Percentiles rank a stretch among this genome's conserved stretches.
These are phyloP conservation scores for Tragopan temminckii DNA, from an alignment of 2,797 vertebrate species.

Conservation along the genomic window DNA sequence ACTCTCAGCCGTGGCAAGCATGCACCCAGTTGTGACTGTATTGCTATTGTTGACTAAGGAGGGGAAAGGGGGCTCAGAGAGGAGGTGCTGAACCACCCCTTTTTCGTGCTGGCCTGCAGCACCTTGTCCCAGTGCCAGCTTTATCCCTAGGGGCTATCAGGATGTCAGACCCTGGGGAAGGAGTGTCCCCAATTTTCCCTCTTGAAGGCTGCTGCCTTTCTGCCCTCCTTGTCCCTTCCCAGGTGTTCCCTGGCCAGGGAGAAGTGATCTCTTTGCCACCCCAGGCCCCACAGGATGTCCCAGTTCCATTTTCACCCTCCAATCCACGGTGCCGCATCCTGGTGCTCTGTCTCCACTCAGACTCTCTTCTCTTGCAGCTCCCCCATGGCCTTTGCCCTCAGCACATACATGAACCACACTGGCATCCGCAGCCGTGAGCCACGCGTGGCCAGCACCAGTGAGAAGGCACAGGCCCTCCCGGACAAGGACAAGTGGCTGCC, in stretches of 20 bases:
- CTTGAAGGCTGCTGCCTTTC: neutral
- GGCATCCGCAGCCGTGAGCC: slow-evolving; percentile 90
- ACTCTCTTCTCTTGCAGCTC: slow-evolving; percentile 77
- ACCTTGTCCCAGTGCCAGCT: fast-evolving
- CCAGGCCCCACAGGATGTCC: fast-evolving
- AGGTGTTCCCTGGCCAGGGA: neutral
- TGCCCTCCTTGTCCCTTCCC: neutral
- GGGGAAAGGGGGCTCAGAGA: neutral
- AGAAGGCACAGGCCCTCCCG: slow-evolving; percentile 77
- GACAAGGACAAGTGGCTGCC: slow-evolving; percentile 95
- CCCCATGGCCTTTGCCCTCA: slow-evolving; percentile 90
- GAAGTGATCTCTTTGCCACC: too few relatives aligned
- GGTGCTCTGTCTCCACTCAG: neutral
- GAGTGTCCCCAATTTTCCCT: neutral
- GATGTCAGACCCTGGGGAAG: neutral
- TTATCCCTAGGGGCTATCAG: fast-evolving
- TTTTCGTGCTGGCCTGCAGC: fast-evolving
- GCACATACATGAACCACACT: slow-evolving; percentile 88
- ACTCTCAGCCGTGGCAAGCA: fast-evolving
- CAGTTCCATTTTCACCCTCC: fast-evolving
- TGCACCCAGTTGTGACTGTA: fast-evolving
- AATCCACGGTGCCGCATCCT: too few relatives aligned
- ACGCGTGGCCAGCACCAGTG: slow-evolving; percentile 81
- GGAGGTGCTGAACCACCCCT: neutral
- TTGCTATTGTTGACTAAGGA: neutral